Percentiles rank a stretch among this genome's conserved stretches.
Conservation (phyloP, 1,140 invertebrate genomes). For the Procambarus clarkii region DNA sequence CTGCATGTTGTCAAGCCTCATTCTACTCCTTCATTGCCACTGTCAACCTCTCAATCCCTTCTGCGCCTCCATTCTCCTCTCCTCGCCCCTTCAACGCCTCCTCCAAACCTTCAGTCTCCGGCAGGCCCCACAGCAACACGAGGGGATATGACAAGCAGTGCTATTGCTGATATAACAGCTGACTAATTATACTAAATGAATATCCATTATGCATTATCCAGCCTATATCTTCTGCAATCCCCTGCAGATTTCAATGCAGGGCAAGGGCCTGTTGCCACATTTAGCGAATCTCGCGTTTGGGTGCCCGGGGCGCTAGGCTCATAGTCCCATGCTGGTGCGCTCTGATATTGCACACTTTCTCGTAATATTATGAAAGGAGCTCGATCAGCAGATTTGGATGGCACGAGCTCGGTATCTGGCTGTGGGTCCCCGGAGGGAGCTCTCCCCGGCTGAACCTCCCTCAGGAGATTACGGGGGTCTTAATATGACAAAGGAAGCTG, state of each 20-base stretch:
- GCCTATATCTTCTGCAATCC: background rate
- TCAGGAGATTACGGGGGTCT: background rate
- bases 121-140: too few relatives aligned
- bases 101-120: too few relatives aligned
- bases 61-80: too few relatives aligned
- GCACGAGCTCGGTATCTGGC: background rate
- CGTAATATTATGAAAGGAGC: background rate
- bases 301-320: background rate
- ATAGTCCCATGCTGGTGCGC: background rate
- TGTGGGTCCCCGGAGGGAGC: background rate
- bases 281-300: background rate
- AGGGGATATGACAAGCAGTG: background rate
- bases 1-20: too few relatives aligned
- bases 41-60: too few relatives aligned
- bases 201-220: background rate
- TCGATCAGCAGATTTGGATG: background rate
- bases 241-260: background rate
- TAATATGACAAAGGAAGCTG: slow-evolving; percentile 16
- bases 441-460: too few relatives aligned
- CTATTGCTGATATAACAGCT: background rate
- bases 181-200: background rate
- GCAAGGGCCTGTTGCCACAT: background rate
- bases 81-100: too few relatives aligned
- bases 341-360: background rate
- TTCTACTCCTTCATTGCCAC: too few relatives aligned